Percentiles rank a stretch among this genome's conserved stretches.
Conservation (phyloP, 1,140 invertebrate genomes). For the honey bee (Apis mellifera) region Amel_HAv3.1 CM009939.2:10444501-10445000, state of each 20-base stretch:
- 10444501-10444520: too few species aligned
- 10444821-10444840: conserved; percentile 57
- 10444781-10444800: conserved; percentile 53
- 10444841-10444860: conserved; percentile 14
- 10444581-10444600: too few species aligned
- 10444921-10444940: conserved; percentile 47
- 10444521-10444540: too few species aligned
- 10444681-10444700: conserved; percentile 14
- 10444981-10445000: not conserved
- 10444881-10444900: conserved; percentile 52
- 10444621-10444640: conserved; percentile 10
- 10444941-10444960: conserved; percentile 56
- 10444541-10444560: too few species aligned
- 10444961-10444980: conserved; percentile 54
- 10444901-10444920: conserved; percentile 43
- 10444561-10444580: too few species aligned
- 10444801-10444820: conserved; percentile 50
- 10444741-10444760: conserved; percentile 18
- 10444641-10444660: conserved; percentile 12
- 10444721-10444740: too few species aligned
- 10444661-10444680: not conserved
- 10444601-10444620: not conserved
- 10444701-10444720: not conserved
- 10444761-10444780: conserved; percentile 27
- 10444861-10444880: conserved; percentile 52